Evolutionary conservation across 1,140 invertebrate genomes (phyloP).

Genomic region (Drosophila sechellia): DNA sequence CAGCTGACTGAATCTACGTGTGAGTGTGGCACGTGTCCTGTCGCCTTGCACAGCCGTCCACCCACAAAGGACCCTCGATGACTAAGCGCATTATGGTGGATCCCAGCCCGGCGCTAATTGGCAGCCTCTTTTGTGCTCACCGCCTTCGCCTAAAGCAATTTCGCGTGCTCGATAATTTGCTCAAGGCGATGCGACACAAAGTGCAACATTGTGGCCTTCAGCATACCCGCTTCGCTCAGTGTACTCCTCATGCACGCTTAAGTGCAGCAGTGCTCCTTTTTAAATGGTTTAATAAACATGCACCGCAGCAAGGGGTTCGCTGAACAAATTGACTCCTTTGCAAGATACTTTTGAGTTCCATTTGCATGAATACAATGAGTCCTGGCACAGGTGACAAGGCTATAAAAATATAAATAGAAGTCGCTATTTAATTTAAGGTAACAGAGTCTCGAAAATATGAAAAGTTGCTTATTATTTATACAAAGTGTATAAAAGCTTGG

Average conservation of each 20-base stretch:
- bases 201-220: slow-evolving; percentile 6
- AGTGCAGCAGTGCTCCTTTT: slow-evolving; percentile 37
- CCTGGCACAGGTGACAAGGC: slow-evolving; percentile 14
- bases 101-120: slow-evolving; percentile 62
- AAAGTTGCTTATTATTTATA: too few relatives aligned
- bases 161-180: slow-evolving; percentile 73
- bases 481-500: too few relatives aligned
- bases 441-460: too few relatives aligned
- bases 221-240: slow-evolving; percentile 1
- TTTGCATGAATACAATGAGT: slow-evolving; percentile 7
- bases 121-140: slow-evolving; percentile 64
- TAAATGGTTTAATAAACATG: slow-evolving; percentile 49
- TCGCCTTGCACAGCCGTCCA: slow-evolving; percentile 25
- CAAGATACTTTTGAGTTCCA: slow-evolving; percentile 17
- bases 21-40: slow-evolving; percentile 60
- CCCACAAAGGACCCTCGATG: slow-evolving; percentile 54
- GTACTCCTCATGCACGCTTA: background rate
- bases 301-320: slow-evolving; percentile 13
- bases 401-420: background rate
- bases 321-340: slow-evolving; percentile 33
- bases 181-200: slow-evolving; percentile 44
- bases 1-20: slow-evolving; percentile 12
- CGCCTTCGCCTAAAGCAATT: slow-evolving; percentile 63
- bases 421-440: too few relatives aligned
- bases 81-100: slow-evolving; percentile 71